Base-by-base conservation (phyloP, 1,140 invertebrate species). In the Cydia strobilella region DNA sequence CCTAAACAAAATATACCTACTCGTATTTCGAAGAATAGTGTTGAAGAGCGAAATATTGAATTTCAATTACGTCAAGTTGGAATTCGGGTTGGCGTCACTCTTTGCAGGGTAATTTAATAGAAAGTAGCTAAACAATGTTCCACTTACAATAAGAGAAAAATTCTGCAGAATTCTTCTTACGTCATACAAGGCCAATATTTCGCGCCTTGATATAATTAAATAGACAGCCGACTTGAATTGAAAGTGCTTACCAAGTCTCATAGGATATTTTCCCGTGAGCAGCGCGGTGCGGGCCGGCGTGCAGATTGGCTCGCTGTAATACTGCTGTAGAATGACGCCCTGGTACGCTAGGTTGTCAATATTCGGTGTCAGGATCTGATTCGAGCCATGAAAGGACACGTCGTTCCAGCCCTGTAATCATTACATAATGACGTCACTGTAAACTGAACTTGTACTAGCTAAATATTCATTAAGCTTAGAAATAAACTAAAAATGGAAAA, bases 301-400 rank as follows among this genome's bases (percentile, higher is more conserved):
- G 84, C 97, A 97, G 65, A 97, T 93, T 0, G 96, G 94, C 74
- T 96, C 94, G 0, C 95, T 95, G 83, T 98, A 98, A 72, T 93
- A 93, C 54, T 90, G 90, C 51, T 93, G 87, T 3, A 98, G 86
- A 27, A 97, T 96, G 3, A 96, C 93, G 1, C 96, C 96, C 82
- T 95, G 95, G 86, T 95, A 96, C 0, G 96, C 97, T 18, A 97
- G 82, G 1, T 95, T 95, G 86, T 97, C 97, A 63, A 97, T 96
- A 86, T 97, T 97, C 1, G 96, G 96, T 0, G 97, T 97, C 59
- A 95, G 94, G 79, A 97, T 96, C 91, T 98, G 96, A 77, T 96
- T 94, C 0, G 96, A 96, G 2, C 97, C 97, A 87, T 98, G 97
- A 87, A 98, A 98, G 63, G 97, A 96, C 6, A 98, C 96, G 93